phyloP scores from a whole-genome alignment of 2,888 invertebrate species.

The Pyrgus malvae region DNA sequence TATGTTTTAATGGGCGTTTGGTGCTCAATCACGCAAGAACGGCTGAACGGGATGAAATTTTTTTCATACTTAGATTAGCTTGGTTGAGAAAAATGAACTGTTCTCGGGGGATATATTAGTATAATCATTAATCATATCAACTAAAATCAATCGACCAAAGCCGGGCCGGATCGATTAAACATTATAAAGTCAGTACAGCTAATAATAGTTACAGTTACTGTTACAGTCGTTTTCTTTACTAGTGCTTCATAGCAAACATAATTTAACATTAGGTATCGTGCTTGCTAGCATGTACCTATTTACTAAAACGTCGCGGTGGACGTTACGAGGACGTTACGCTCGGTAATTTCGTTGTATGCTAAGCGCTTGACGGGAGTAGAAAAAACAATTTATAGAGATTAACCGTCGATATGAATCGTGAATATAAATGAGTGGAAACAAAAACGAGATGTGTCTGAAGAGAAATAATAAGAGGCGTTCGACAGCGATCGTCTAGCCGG shows the following conservation, averaged over 20 bases:
- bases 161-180: too few species aligned
- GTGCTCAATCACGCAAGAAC: too few species aligned
- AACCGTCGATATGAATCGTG: constrained; percentile 75
- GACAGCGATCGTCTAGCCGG: constrained; percentile 72
- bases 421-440: constrained; percentile 77
- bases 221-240: too few species aligned
- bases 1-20: too few species aligned
- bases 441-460: constrained; percentile 76
- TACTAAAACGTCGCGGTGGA: constrained; percentile 8
- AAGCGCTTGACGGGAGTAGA: constrained; percentile 43
- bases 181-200: too few species aligned
- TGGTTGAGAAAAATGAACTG: too few species aligned
- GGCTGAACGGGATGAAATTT: too few species aligned
- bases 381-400: constrained; percentile 74
- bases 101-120: too few species aligned
- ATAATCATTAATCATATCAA: too few species aligned
- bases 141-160: too few species aligned
- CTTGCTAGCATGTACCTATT: background rate
- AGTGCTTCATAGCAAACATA: background rate
- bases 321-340: constrained; percentile 12
- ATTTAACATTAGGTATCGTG: background rate
- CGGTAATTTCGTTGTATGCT: constrained; percentile 10
- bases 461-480: constrained; percentile 77
- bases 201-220: too few species aligned
- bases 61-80: too few species aligned